Conservation (phyloP, 2,797 vertebrate species). For the Trachurus trachurus region DNA sequence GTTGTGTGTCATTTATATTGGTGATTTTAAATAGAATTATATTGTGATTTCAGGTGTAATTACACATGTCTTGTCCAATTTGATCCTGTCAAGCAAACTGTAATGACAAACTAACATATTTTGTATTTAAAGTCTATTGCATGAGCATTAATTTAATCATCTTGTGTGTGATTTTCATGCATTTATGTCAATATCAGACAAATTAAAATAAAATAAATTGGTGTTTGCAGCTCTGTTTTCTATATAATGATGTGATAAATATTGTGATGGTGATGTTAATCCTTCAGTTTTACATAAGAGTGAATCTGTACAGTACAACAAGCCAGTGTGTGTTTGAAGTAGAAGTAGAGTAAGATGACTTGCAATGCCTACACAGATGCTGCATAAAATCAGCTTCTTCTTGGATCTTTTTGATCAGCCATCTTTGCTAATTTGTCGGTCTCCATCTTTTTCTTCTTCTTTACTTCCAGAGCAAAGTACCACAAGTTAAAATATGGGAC, state of each 20-base stretch:
- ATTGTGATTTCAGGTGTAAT: neutral
- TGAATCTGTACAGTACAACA: conserved; percentile 10
- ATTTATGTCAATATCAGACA: neutral
- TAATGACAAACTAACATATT: neutral
- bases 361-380: conserved; percentile 49
- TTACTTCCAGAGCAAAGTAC: conserved; percentile 93
- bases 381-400: conserved; percentile 33
- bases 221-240: neutral
- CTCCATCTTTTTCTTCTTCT: neutral
- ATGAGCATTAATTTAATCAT: neutral
- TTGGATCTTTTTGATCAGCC: conserved; percentile 30
- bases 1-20: neutral
- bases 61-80: neutral
- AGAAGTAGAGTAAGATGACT: conserved; percentile 35
- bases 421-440: conserved; percentile 60
- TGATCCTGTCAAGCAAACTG: neutral
- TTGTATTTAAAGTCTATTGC: neutral
- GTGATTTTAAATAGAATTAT: neutral
- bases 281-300: too few species aligned
- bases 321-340: conserved; percentile 6
- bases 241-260: neutral
- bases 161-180: neutral
- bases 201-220: neutral
- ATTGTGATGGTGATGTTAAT: neutral
- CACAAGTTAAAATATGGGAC: conserved; percentile 99